Base-by-base conservation (phyloP, 2,888 invertebrate species). In the Tromatobia lineatoria region DNA sequence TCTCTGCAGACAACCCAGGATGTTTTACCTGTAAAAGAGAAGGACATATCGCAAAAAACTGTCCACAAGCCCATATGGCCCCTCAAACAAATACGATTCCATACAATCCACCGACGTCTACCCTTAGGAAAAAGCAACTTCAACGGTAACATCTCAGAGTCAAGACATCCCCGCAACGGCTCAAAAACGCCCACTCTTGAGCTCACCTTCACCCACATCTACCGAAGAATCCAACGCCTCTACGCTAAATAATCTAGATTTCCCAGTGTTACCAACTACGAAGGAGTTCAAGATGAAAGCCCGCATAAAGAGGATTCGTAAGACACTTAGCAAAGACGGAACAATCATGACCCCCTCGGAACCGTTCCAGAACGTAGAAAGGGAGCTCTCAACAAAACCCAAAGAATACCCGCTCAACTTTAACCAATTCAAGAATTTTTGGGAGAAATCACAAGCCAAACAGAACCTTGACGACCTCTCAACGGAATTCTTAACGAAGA, bases 1-100 rank as follows among this genome's bases (percentile, higher is more conserved):
- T 80, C 2, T 69, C 67, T 2, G 18, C 69, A 0, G 71, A 77
- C 20, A n/a, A 47, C 15, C 29, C 50, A 23, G n/a, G 23, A 2
- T 83, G 79, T n/a, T 83, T 73, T 38, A 25, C 74, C 29, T 83
- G 83, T 29, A 83, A 80, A 69, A 57, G 15, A 3, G n/a, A 34
- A 29, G 34, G 59, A 13, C 79, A 82, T 13, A 23, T 74, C 10
- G 78, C 82, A n/a, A 1, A 73, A 59, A 45, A 71, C 18, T 1
- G 34, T 34, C 34, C 34, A 3, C 34, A 34, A 34, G 4, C 34
- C 34, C 7, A n/a, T n/a, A 4, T 82, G 78, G 20, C 61, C 80
- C 45, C 45, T 7, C 3, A 13, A 11, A 1, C 11, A 45, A 10
- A 45, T 4, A 13, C 11, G 13, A 2, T 13, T 45, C 13, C 13